Conservation (phyloP, 2,113 vertebrate genomes). For the Hippocampus abdominalis region DNA sequence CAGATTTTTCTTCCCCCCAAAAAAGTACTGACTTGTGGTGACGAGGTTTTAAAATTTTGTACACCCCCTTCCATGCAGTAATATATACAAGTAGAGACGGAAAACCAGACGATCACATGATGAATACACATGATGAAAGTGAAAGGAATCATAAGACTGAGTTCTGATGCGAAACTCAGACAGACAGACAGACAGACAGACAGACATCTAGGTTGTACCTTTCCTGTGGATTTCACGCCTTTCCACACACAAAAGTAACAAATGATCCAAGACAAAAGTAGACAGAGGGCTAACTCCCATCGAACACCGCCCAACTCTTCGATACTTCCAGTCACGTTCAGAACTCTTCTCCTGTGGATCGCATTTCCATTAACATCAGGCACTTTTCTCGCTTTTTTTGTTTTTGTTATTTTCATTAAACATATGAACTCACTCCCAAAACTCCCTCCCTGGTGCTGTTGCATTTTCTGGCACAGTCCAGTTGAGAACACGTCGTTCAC, state of each 20-base stretch:
- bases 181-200: background rate
- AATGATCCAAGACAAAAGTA: constrained; percentile 78
- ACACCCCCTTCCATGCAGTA: background rate
- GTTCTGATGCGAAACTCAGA: background rate
- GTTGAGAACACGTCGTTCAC: constrained; percentile 51
- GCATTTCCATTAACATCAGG: constrained; percentile 1
- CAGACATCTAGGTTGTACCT: constrained; percentile 54
- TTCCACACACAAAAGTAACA: constrained; percentile 87
- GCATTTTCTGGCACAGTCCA: constrained; percentile 69
- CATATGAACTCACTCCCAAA: constrained; percentile 89
- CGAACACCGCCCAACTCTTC: constrained; percentile 76
- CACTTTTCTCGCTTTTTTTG: background rate
- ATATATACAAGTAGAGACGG: background rate
- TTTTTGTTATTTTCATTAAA: background rate
- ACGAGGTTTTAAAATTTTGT: background rate
- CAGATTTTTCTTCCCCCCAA: background rate
- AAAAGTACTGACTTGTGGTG: background rate
- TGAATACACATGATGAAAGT: background rate
- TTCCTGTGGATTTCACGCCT: constrained; percentile 82
- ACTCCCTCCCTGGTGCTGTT: constrained; percentile 88
- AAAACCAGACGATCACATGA: background rate
- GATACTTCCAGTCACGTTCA: constrained; percentile 79
- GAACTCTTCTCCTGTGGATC: constrained; percentile 64
- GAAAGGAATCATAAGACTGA: background rate
- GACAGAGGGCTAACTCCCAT: constrained; percentile 80